Evolutionary conservation across 2,113 vertebrate species (phyloP), one percentile per base, ranked within the genome.

Genomic region (Corvus hawaiiensis): DNA sequence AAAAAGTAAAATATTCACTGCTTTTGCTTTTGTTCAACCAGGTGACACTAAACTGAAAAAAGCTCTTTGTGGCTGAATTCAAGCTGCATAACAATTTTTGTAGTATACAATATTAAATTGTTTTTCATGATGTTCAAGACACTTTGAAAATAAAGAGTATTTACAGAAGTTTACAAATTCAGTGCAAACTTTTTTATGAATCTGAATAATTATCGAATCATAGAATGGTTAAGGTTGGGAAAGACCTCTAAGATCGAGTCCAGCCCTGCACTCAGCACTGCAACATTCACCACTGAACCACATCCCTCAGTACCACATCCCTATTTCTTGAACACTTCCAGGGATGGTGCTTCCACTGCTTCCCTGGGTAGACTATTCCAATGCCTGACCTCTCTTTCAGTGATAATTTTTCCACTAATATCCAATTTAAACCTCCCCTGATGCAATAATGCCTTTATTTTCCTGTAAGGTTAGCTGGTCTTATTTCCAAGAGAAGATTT

Each of bases 171-270:
- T 72, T 68, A 59, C 15, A 26, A 46, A 68, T 49, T 41, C 24
- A 20, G 3, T 37, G 13, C 41, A 84, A 67, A 9, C 4, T 41
- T n/a, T 56, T 71, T 49, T 19, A 37, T 15, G 5, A 44, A 61
- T 22, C 8, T 52, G 33, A 85, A 55, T 43, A 41, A 44, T 16
- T 3, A 20, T 58, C 15, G 1, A 49, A 43, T 52, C 14, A 49
- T 18, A 19, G 32, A 80, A 19, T 73, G 37, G 10, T 27, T 51
- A 13, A 51, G 8, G 2, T 16, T 66, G 43, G 26, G 16, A 37
- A 58, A 37, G 43, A 80, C 9, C 5, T 13, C 21, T 51, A 51
- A 43, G 17, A 19, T 2, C 0, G 0, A 49, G 30, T 22, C 10
- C 48, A 33, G 6, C 27, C 22, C 22, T 23, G 22, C 22, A 52